Evolutionary conservation across 2,113 vertebrate species (phyloP).

Genomic region (Tiliqua scincoides): DNA sequence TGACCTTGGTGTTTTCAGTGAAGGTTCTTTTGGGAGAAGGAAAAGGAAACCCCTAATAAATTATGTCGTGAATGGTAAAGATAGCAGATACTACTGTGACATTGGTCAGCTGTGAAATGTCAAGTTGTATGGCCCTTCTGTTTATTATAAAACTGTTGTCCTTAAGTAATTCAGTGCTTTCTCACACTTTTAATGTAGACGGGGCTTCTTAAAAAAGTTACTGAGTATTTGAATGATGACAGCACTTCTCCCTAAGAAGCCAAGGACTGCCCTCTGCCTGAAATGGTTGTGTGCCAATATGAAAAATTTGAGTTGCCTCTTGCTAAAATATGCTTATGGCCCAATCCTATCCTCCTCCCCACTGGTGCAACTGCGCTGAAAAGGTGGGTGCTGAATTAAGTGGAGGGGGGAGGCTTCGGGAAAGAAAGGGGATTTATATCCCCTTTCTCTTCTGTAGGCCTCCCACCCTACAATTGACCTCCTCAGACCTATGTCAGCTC

Average conservation of each 20-base stretch:
- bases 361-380: too few species aligned
- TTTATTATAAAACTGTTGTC: conserved; percentile 50
- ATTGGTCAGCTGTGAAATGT: conserved; percentile 54
- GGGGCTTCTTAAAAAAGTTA: not conserved
- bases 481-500: too few species aligned
- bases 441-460: too few species aligned
- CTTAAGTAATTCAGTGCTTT: conserved; percentile 15
- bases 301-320: not conserved
- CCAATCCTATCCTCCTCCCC: too few species aligned
- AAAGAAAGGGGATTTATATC: too few species aligned
- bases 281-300: not conserved
- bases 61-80: conserved; percentile 52
- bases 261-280: not conserved
- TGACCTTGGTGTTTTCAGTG: conserved; percentile 66
- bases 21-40: conserved; percentile 51
- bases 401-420: too few species aligned
- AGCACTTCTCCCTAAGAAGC: conserved; percentile 6
- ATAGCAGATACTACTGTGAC: conserved; percentile 53
- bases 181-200: conserved; percentile 51
- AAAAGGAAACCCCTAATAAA: conserved; percentile 59
- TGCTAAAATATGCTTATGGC: not conserved
- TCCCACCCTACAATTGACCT: too few species aligned
- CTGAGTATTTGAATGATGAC: conserved; percentile 2
- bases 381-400: too few species aligned
- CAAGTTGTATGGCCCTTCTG: conserved; percentile 45